Conservation (phyloP, 2,888 invertebrate species). For the Isoperla grammatica region DNA sequence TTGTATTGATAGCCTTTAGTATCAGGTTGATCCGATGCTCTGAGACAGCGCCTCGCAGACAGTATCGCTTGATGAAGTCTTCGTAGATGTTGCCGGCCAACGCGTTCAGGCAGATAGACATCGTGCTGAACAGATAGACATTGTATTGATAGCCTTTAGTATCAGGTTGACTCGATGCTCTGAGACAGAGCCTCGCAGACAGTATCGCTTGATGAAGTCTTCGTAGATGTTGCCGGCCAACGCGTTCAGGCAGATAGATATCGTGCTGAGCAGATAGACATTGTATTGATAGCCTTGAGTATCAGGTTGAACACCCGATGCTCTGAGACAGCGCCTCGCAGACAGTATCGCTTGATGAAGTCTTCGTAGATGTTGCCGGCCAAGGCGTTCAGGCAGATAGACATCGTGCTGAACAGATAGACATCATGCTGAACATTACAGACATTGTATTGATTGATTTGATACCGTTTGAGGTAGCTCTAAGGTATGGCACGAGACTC, state of each 20-base stretch:
- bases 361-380: slow-evolving; percentile 62
- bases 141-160: slow-evolving; percentile 53
- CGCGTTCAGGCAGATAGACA: slow-evolving; percentile 58
- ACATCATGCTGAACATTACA: too few species aligned
- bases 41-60: slow-evolving; percentile 47
- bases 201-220: slow-evolving; percentile 56
- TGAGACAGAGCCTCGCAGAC: slow-evolving; percentile 47
- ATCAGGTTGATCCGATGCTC: slow-evolving; percentile 52
- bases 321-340: slow-evolving; percentile 50
- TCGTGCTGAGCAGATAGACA: too few species aligned
- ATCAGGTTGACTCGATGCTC: slow-evolving; percentile 52
- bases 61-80: slow-evolving; percentile 56
- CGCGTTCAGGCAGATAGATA: slow-evolving; percentile 58
- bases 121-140: slow-evolving; percentile 56
- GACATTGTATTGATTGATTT: slow-evolving; percentile 51
- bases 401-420: slow-evolving; percentile 53
- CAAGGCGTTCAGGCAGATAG: slow-evolving; percentile 56
- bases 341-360: slow-evolving; percentile 50
- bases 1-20: slow-evolving; percentile 53
- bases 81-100: slow-evolving; percentile 60
- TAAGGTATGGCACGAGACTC: too few species aligned
- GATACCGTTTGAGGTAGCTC: too few species aligned
- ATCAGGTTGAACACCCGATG: slow-evolving; percentile 51
- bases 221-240: slow-evolving; percentile 60
- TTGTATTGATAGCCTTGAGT: slow-evolving; percentile 55